Evolutionary conservation across 1,140 invertebrate species (phyloP), one percentile per base, ranked within the genome.

Genomic region (Luehdorfia chinensis): DNA sequence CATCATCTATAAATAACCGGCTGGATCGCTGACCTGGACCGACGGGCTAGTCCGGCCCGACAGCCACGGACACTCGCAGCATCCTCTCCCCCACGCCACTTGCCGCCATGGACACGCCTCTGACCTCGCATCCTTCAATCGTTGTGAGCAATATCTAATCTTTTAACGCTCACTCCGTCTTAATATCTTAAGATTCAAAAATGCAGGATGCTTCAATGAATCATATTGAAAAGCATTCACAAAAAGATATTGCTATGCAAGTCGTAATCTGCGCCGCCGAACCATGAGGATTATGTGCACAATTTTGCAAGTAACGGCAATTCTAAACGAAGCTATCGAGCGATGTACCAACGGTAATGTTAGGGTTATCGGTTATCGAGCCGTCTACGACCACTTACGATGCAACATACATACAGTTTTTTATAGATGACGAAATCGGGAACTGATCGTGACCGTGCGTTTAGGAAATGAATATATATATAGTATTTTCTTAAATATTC

Each of bases 1-100:
- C 72, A 85, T 71, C n/a, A 67, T 84, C 79, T 85, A 85, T 84
- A 85, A 85, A 85, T 85, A 85, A 75, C 76, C 67, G 66, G 75
- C 69, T 85, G 78, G 81, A 83, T 75, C 81, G 81, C 81, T 85
- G 81, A 85, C 81, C 81, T 78, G 81, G 74, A 83, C 76, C 76
- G 81, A 85, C 81, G 81, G 74, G 81, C 81, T 81, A 78, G 76
- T 77, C 77, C 78, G 77, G 75, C 76, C 65, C 72, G 77, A 76
- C 76, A 75, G 68, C 70, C 71, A 64, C 73, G 76, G 74, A 77
- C 71, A 72, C 69, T 74, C 65, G 69, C 66, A 69, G 66, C 68
- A 74, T 65, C 74, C 69, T 76, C 66, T 47, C 62, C 51, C 37
- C 37, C 39, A 12, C 37, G 32, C 41, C 52, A 46, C 47, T 32